A percentile compares a stretch with the other conserved stretches of the same genome.
These are phyloP conservation scores for Cephalopholis sonnerati DNA, from an alignment of 2,113 vertebrate species.

Conservation along the genomic window DNA sequence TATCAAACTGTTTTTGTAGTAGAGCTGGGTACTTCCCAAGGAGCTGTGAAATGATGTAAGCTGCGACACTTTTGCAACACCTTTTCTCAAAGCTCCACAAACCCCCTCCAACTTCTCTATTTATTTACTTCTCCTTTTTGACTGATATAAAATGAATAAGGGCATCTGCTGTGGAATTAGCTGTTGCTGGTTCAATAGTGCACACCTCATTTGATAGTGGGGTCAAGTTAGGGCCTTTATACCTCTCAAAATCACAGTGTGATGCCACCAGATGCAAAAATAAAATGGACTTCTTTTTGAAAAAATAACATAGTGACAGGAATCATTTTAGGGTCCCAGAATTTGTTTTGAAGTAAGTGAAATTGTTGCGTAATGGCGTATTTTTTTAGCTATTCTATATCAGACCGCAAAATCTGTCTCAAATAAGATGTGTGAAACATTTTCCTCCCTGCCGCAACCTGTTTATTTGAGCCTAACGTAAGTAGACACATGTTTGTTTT, in stretches of 20 bases:
- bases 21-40: conserved; percentile 46
- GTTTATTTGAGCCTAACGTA: conserved; percentile 22
- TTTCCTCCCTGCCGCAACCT: conserved; percentile 10
- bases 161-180: neutral
- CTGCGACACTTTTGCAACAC: neutral
- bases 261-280: neutral
- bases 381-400: neutral
- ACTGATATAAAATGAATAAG: neutral
- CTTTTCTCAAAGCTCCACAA: neutral
- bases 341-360: neutral
- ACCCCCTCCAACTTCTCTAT: neutral
- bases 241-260: neutral
- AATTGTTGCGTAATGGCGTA: neutral
- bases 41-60: neutral
- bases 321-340: neutral
- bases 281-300: conserved; percentile 1
- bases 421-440: neutral
- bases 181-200: neutral
- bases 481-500: neutral
- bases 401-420: conserved; percentile 2
- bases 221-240: neutral
- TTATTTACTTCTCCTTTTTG: conserved; percentile 11
- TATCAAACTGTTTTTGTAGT: conserved; percentile 7
- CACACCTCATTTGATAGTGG: neutral
- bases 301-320: neutral